These are phyloP conservation scores for Galemys pyrenaicus DNA, from an alignment of 2,113 vertebrate species.

Conservation along the genomic window DNA sequence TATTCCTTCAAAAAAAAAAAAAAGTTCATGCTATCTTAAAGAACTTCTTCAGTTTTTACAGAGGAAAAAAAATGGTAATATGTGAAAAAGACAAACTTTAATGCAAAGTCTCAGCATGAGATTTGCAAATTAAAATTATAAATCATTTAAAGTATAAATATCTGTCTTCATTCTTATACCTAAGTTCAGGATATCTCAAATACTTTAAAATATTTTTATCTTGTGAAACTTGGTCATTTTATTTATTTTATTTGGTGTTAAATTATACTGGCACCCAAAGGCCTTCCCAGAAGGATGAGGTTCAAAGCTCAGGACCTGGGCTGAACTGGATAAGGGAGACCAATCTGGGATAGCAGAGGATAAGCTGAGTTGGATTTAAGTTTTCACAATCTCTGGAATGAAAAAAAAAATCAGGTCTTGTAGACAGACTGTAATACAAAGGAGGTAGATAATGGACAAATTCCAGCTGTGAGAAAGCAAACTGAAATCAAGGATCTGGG, in stretches of 20 bases:
- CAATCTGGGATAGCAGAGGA: not conserved
- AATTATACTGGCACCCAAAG: not conserved
- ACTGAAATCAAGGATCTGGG: not conserved
- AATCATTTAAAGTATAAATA: not conserved
- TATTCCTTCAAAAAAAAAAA: conserved; percentile 72
- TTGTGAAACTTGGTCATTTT: not conserved
- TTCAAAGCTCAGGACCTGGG: not conserved
- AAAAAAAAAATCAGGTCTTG: not conserved
- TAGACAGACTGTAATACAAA: fast-evolving
- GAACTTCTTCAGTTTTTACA: not conserved
- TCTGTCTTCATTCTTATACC: not conserved
- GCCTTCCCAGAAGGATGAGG: not conserved
- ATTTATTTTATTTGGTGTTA: not conserved
- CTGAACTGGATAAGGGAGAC: not conserved
- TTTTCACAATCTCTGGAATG: not conserved
- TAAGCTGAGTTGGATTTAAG: too few species aligned
- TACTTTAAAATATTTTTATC: not conserved
- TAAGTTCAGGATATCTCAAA: not conserved
- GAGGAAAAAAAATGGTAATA: not conserved
- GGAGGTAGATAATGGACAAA: fast-evolving
- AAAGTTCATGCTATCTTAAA: too few species aligned
- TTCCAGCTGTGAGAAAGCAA: not conserved
- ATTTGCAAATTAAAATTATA: not conserved
- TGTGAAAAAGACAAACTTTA: not conserved
- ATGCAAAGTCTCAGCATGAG: not conserved